Base-by-base conservation (phyloP, 2,888 invertebrate species). In the Geophilus truncorum region DNA sequence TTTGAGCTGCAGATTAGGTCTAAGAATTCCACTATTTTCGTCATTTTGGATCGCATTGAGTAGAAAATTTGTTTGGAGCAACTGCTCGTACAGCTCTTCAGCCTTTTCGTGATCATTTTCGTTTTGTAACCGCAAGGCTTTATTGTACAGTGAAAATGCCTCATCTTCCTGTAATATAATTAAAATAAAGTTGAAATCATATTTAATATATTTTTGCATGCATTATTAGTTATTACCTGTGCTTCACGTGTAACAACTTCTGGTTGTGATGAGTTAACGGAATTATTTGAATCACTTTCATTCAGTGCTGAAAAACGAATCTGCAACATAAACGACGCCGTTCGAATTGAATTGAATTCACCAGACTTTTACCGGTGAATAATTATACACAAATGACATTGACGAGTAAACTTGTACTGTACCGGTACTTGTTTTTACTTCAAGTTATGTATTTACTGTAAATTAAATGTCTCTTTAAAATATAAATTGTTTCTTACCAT, bases 91-190 rank as follows among this genome's bases (percentile, higher is more conserved):
- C 80, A 92, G 88, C 81, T 89, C 89, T 80, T 92, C 90, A 0
- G 95, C 93, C 85, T 92, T 92, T 80, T 90, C 88, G 79, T 90
- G 86, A 83, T 92, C 90, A 10, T 91, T 91, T 84, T 91, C 90
- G 84, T 91, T 90, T 85, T 93, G 91, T 40, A 92, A 88, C 79
- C 91, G 90, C 77, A 95, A 88, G 9, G 94, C 94, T 87, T 92
- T 91, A 81, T 93, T 92, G 86, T 95, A 96, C 84, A 93, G 90
- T 79, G 92, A 91, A 78, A 93, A 89, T 0, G 93, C 94, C 83
- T 94, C 93, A 86, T 94, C 93, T 88, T 95, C 95, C 90, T 92
- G 85, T 0, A 86, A 85, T 81, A 77, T 83, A 82, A 81, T 79
- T 40, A 45, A 78, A 25, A 45, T 45, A 4, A 28, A 51, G 7